Evolutionary conservation across 1,140 invertebrate genomes (phyloP), one percentile per base, ranked within the genome.

Genomic region (Microplitis mediator): DNA sequence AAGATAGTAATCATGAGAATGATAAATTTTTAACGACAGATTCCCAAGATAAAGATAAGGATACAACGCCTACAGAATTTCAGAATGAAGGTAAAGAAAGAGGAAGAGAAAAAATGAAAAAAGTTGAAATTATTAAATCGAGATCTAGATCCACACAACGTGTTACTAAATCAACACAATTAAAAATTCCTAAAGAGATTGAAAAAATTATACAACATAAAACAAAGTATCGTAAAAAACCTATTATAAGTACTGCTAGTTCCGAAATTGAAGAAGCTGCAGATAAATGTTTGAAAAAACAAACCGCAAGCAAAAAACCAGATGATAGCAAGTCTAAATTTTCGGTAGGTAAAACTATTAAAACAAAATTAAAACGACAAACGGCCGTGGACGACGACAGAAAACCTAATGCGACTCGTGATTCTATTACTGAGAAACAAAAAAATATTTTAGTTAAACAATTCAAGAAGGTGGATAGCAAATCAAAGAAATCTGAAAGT

Each of bases 231-330:
- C 81, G 82, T 8, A 73, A 79, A 66, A 69, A 74, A 6, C 75
- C 70, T 8, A 77, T 79, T n/a, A 75, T 76, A 3, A 83, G 81
- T 58, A 82, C 82, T 0, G 82, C 75, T 8, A 85, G 81, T 72
- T 85, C 82, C 0, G 85, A 86, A 36, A 60, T 79, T 4, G 82
- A 87, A 11, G 81, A 87, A 16, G n/a, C 23, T n/a, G 35, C 71
- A 2, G 79, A 80, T 31, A 81, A 78, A 69, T 45, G 51, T 9
- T 8, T 3, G 1, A 77, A 74, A 31, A 76, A 74, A 23, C 32
- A 54, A 9, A 64, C 36, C n/a, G n/a, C 61, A 8, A 31, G 1
- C 45, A 56, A 54, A 16, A 16, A 58, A 73, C 4, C 73, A 77
- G 16, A 81, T 56, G n/a, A n/a, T 31, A 56, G 68, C 16, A 86